Conservation (phyloP, 2,888 invertebrate genomes). For the Drosophila austrosaltans region DNA sequence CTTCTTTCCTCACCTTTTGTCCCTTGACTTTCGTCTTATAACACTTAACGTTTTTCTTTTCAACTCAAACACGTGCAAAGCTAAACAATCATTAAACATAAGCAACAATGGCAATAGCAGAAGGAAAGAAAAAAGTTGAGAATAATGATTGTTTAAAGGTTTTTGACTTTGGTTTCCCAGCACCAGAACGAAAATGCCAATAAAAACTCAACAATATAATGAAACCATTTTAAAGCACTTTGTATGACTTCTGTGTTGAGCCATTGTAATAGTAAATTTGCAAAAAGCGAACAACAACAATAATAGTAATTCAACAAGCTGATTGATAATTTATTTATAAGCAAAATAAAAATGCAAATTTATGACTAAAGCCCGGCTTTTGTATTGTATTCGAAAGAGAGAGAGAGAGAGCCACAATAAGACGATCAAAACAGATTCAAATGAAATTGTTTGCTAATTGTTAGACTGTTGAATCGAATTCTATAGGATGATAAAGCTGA, state of each 20-base stretch:
- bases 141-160: conserved; percentile 38
- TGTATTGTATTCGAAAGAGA: not conserved
- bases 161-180: conserved; percentile 37
- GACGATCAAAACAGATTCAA: conserved; percentile 7
- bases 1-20: conserved; percentile 14
- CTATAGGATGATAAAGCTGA: conserved; percentile 2
- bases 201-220: conserved; percentile 35
- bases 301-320: not conserved
- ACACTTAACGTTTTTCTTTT: conserved; percentile 43
- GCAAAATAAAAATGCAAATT: conserved; percentile 37
- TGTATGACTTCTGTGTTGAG: conserved; percentile 60
- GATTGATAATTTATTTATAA: conserved; percentile 11
- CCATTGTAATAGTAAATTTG: conserved; percentile 33
- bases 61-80: conserved; percentile 66
- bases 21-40: conserved; percentile 3
- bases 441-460: conserved; percentile 11
- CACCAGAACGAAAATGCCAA: conserved; percentile 48
- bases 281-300: conserved; percentile 19
- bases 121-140: conserved; percentile 34
- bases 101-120: conserved; percentile 33
- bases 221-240: conserved; percentile 54
- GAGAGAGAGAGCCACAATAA: not conserved
- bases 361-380: not conserved
- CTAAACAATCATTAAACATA: conserved; percentile 36
- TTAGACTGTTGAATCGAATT: conserved; percentile 6